A percentile compares a stretch with the other conserved stretches of the same genome.
These are phyloP conservation scores for Spilosoma lubricipeda DNA, from an alignment of 2,888 invertebrate species.

Conservation along the genomic window DNA sequence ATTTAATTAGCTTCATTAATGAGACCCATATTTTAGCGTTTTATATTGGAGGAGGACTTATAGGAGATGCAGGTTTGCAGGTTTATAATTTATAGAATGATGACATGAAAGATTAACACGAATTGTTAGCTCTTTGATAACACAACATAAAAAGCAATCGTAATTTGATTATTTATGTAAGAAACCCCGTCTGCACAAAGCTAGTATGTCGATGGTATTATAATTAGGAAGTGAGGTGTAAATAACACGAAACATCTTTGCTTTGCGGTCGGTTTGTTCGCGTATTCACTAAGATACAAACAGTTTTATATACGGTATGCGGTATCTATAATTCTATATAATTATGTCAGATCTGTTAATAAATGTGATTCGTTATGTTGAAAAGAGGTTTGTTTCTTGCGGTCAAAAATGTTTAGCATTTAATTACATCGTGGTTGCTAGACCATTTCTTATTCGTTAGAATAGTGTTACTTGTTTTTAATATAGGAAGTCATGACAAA, in stretches of 20 bases:
- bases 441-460: not conserved
- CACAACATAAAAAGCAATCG: not conserved
- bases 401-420: not conserved
- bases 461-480: not conserved
- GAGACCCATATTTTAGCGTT: not conserved
- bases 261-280: not conserved
- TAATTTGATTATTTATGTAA: not conserved
- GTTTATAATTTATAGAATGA: not conserved
- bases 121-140: not conserved
- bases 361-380: conserved; percentile 1
- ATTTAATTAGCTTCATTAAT: not conserved
- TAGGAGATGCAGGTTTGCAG: too few species aligned
- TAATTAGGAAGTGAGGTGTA: not conserved
- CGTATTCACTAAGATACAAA: not conserved
- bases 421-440: not conserved
- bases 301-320: not conserved
- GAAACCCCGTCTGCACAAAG: not conserved
- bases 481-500: not conserved
- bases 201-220: not conserved
- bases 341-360: not conserved
- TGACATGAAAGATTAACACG: not conserved
- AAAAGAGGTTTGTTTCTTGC: conserved; percentile 5
- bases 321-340: conserved; percentile 4
- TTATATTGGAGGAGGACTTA: too few species aligned
- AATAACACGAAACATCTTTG: not conserved